phyloP scores from a whole-genome alignment of 2,797 vertebrate species.

The Xenentodon cancila region DNA sequence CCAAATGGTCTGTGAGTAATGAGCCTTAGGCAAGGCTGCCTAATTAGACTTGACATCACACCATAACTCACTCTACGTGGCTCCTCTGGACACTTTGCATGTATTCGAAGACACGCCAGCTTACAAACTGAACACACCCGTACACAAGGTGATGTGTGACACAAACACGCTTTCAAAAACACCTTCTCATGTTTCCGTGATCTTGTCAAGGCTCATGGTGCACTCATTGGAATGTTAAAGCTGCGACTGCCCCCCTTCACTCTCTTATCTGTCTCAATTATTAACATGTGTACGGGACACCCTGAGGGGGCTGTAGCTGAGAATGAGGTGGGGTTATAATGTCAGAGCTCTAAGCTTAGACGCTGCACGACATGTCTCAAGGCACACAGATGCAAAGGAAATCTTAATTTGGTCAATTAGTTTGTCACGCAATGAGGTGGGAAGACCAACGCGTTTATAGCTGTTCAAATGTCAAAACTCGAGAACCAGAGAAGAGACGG shows the following conservation, averaged over 20 bases:
- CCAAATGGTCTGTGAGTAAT: slow-evolving; percentile 72
- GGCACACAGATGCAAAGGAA: not conserved
- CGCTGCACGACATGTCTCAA: not conserved
- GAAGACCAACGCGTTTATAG: not conserved
- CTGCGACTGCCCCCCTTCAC: slow-evolving; percentile 1
- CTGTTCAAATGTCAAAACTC: not conserved
- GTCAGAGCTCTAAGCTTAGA: slow-evolving; percentile 23
- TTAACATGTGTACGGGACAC: slow-evolving; percentile 20
- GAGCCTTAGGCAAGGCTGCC: slow-evolving; percentile 68
- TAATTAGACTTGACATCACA: slow-evolving; percentile 81
- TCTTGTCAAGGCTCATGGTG: slow-evolving; percentile 29
- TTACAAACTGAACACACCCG: not conserved
- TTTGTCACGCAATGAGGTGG: not conserved
- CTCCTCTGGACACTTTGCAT: slow-evolving; percentile 44
- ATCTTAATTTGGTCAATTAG: not conserved
- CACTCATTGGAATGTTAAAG: slow-evolving; percentile 29
- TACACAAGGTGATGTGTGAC: not conserved
- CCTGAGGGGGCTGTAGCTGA: slow-evolving; percentile 11
- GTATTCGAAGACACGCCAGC: slow-evolving; percentile 40
- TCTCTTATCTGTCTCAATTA: slow-evolving; percentile 11
- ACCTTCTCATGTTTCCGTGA: slow-evolving; percentile 13
- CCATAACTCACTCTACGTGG: slow-evolving; percentile 51
- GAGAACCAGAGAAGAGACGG: not conserved
- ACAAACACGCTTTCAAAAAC: slow-evolving; percentile 9
- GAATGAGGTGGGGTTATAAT: slow-evolving; percentile 6